Percentiles rank a stretch among this genome's conserved stretches.
These are phyloP conservation scores for Argyra leucocephala DNA, from an alignment of 2,888 invertebrate species.

Conservation along the genomic window DNA sequence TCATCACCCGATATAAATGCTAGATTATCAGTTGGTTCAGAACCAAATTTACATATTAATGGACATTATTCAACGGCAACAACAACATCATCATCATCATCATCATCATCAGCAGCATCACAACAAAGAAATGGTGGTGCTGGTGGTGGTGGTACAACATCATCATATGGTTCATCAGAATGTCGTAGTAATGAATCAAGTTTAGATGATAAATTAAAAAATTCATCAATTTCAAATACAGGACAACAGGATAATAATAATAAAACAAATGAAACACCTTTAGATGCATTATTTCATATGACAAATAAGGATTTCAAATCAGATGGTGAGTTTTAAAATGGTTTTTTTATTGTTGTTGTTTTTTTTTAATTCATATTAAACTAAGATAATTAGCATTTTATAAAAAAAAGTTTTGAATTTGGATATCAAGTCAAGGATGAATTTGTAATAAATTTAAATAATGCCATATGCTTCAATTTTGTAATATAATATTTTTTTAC, in stretches of 20 bases:
- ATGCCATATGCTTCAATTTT: too few species aligned
- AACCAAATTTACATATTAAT: constrained; percentile 27
- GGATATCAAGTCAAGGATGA: too few species aligned
- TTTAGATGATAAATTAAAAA: constrained; percentile 6
- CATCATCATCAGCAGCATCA: constrained; percentile 26
- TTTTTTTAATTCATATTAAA: too few species aligned
- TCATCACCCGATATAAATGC: constrained; percentile 54
- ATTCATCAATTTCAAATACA: constrained; percentile 24
- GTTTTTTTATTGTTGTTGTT: too few species aligned
- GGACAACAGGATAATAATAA: constrained; percentile 36
- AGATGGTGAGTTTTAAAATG: background rate
- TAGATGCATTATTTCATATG: constrained; percentile 95
- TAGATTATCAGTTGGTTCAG: constrained; percentile 36
- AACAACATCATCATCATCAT: constrained; percentile 27
- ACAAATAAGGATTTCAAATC: constrained; percentile 82
- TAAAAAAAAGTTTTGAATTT: too few species aligned
- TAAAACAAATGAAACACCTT: constrained; percentile 60
- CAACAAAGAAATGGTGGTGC: constrained; percentile 19
- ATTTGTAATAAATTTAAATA: too few species aligned
- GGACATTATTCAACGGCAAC: background rate
- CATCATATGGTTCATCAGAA: background rate
- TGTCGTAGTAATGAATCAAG: constrained; percentile 4
- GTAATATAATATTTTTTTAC: too few species aligned
- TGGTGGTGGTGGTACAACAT: constrained; percentile 25
- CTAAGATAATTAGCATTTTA: too few species aligned